Conservation (phyloP, 2,113 vertebrate species). For the Chunga burmeisteri region DNA sequence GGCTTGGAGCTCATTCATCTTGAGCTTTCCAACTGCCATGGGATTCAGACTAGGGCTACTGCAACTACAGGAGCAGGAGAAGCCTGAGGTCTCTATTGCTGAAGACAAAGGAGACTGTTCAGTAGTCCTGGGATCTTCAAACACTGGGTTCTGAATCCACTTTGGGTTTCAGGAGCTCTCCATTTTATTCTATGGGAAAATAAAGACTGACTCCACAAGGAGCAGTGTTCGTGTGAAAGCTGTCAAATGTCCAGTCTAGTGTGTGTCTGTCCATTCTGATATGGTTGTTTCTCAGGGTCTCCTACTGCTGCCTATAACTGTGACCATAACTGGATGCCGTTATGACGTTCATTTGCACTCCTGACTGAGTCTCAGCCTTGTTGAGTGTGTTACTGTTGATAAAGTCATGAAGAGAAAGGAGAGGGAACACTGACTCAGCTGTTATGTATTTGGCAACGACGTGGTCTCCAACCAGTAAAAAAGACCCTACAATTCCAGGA, state of each 20-base stretch:
- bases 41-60: not conserved
- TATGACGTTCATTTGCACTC: not conserved
- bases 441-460: not conserved
- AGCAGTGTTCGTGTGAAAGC: not conserved
- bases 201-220: not conserved
- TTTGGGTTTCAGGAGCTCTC: not conserved
- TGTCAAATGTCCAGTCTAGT: not conserved
- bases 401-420: not conserved
- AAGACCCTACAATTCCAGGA: not conserved
- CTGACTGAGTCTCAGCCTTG: not conserved
- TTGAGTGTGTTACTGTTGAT: not conserved
- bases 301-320: not conserved
- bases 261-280: not conserved
- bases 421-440: not conserved
- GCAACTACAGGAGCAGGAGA: not conserved
- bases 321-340: not conserved
- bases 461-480: not conserved
- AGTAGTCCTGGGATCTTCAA: not conserved
- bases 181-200: not conserved
- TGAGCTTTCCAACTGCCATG: not conserved
- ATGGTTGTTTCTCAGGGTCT: not conserved
- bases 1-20: conserved; percentile 10
- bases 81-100: not conserved
- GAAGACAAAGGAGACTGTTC: not conserved
- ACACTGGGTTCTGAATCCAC: not conserved